These are phyloP conservation scores for Carpatolechia fugitivella DNA, from an alignment of 2,888 invertebrate species.

Conservation along the genomic window DNA sequence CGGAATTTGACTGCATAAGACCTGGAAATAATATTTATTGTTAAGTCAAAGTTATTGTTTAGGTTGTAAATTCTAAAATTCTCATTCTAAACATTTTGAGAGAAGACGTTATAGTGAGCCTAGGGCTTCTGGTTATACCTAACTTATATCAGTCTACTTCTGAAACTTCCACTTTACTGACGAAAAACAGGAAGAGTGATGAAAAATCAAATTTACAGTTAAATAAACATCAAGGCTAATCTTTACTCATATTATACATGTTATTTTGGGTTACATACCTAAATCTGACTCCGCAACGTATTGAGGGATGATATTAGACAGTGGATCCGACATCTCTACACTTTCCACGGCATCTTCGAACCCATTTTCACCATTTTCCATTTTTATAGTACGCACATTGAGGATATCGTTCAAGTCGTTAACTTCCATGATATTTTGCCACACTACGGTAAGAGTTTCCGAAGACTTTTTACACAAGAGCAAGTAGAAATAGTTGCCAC, in stretches of 20 bases:
- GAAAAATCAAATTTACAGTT: too few relatives aligned
- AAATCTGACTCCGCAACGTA: conserved; percentile 73
- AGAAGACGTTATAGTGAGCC: too few relatives aligned
- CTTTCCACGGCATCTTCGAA: conserved; percentile 48
- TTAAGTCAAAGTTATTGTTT: too few relatives aligned
- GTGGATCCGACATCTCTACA: conserved; percentile 49
- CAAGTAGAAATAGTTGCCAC: background rate
- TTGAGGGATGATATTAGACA: conserved; percentile 61
- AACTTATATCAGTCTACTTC: too few relatives aligned
- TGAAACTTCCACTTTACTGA: too few relatives aligned
- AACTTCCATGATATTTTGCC: conserved; percentile 53
- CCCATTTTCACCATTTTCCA: conserved; percentile 57
- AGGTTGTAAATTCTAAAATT: too few relatives aligned
- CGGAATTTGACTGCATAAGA: conserved; percentile 53
- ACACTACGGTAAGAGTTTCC: background rate
- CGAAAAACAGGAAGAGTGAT: too few relatives aligned
- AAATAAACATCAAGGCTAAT: too few relatives aligned
- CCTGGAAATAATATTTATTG: conserved; percentile 39
- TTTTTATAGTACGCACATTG: conserved; percentile 64
- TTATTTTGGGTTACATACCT: conserved; percentile 60
- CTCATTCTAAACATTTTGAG: too few relatives aligned
- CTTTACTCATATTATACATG: too few relatives aligned
- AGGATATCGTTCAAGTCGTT: conserved; percentile 65
- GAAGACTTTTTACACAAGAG: background rate
- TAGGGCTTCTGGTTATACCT: too few relatives aligned